Evolutionary conservation across 2,888 invertebrate species (phyloP).

Genomic region (Brachycybe producta): DNA sequence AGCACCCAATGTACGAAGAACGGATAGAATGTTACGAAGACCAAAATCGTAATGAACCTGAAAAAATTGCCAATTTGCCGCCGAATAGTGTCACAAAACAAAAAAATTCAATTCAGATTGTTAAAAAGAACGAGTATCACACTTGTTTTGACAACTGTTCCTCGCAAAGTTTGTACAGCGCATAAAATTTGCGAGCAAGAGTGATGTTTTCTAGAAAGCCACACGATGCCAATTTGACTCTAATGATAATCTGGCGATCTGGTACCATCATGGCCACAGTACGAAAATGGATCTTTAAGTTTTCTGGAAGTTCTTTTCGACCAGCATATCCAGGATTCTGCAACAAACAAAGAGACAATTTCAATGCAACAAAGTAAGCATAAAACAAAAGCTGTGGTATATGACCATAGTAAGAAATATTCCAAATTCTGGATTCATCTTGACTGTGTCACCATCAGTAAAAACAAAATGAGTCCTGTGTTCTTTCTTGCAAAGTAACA

Average conservation of each 20-base stretch:
- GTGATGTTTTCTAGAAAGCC: slow-evolving; percentile 93
- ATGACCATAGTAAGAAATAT: slow-evolving; percentile 91
- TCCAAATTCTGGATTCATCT: slow-evolving; percentile 89
- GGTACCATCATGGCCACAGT: slow-evolving; percentile 99
- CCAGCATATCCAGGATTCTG: slow-evolving; percentile 97
- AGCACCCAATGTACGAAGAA: slow-evolving; percentile 80
- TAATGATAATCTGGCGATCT: slow-evolving; percentile 89
- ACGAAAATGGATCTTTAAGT: slow-evolving; percentile 92
- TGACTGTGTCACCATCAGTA: slow-evolving; percentile 84
- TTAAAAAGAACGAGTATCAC: slow-evolving; percentile 6
- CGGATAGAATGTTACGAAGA: slow-evolving; percentile 85
- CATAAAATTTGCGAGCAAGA: slow-evolving; percentile 88
- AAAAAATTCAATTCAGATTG: not conserved
- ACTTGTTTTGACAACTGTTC: slow-evolving; percentile 94
- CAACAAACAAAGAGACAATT: slow-evolving; percentile 14
- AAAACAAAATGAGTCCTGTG: slow-evolving; percentile 80
- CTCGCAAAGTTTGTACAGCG: slow-evolving; percentile 89
- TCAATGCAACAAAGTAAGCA: not conserved
- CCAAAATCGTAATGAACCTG: slow-evolving; percentile 96
- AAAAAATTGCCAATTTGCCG: not conserved
- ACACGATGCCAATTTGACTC: slow-evolving; percentile 89
- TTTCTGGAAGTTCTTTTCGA: slow-evolving; percentile 89
- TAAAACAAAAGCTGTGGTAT: not conserved
- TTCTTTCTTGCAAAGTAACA: slow-evolving; percentile 82
- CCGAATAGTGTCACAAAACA: not conserved